Percentiles rank a stretch among this genome's conserved stretches.
Conservation (phyloP, 2,888 invertebrate genomes). For the Margaritifera margaritifera region DNA sequence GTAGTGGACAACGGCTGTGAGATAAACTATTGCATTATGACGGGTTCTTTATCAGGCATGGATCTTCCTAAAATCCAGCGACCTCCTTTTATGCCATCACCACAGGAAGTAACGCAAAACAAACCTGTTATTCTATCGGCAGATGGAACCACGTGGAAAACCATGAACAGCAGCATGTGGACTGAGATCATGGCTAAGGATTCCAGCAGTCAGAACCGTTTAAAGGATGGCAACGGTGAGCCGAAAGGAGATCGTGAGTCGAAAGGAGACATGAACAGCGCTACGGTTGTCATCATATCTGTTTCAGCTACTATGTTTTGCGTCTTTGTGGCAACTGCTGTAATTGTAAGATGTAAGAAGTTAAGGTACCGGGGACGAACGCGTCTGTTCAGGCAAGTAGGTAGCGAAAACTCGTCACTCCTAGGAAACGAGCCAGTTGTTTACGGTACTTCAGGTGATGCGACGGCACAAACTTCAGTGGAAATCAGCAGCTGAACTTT, state of each 20-base stretch:
- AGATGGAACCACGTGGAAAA: conserved; percentile 39
- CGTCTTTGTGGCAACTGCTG: conserved; percentile 24
- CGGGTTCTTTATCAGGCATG: conserved; percentile 47
- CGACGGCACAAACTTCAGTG: no score
- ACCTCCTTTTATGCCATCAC: conserved; percentile 56
- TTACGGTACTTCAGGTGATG: no score
- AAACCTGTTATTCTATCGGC: conserved; percentile 28
- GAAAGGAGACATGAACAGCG: no score
- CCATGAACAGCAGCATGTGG: conserved; percentile 3
- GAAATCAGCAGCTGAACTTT: no score
- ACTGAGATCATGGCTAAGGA: no score
- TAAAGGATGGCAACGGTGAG: no score
- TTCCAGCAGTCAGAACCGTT: no score
- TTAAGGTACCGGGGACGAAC: conserved; percentile 4
- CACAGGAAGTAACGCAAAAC: conserved; percentile 11
- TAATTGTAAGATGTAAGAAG: conserved; percentile 21
- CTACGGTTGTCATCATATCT: conserved; percentile 10
- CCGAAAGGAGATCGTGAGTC: no score
- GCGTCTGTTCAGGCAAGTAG: no score
- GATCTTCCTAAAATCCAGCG: conserved; percentile 48
- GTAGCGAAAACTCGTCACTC: no score
- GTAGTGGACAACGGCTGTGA: conserved; percentile 54
- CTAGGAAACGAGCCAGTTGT: no score
- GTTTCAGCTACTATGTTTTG: conserved; percentile 36
- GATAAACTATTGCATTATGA: conserved; percentile 55